Percentiles rank a stretch among this genome's conserved stretches.
These are phyloP conservation scores for Salvelinus alpinus DNA, from an alignment of 2,113 vertebrate species.

Conservation along the genomic window DNA sequence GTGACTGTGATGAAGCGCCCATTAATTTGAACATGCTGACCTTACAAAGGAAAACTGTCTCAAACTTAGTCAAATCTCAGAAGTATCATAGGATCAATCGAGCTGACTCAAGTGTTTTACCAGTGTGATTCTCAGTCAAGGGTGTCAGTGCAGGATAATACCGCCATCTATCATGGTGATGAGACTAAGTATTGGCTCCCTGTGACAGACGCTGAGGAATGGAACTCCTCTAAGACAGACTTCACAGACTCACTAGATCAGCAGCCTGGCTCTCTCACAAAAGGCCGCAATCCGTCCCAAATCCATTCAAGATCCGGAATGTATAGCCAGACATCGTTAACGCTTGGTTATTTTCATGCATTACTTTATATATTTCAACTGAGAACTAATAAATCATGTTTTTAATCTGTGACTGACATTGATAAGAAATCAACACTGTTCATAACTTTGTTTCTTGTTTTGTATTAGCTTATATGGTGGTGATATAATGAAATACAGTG, in stretches of 20 bases:
- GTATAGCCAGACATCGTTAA: constrained; percentile 31
- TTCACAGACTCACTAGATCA: constrained; percentile 68
- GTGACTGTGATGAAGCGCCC: constrained; percentile 52
- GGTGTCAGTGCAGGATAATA: constrained; percentile 76
- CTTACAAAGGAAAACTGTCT: constrained; percentile 74
- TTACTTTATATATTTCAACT: background rate
- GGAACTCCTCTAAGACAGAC: constrained; percentile 65
- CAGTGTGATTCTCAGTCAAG: constrained; percentile 55
- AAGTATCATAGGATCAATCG: constrained; percentile 69
- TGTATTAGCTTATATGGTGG: background rate
- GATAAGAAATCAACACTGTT: background rate
- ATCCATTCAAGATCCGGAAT: constrained; percentile 55
- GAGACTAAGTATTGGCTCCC: constrained; percentile 73
- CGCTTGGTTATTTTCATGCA: constrained; percentile 14
- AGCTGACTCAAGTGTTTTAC: constrained; percentile 72
- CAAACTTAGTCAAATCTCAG: constrained; percentile 71
- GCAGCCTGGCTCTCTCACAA: constrained; percentile 54
- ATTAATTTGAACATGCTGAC: constrained; percentile 61
- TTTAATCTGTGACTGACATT: constrained; percentile 15
- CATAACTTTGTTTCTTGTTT: background rate
- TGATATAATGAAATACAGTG: background rate
- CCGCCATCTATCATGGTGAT: constrained; percentile 75
- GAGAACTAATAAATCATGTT: background rate
- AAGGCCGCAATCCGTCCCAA: constrained; percentile 41
- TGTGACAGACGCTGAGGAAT: constrained; percentile 73